Base-by-base conservation (phyloP, 2,113 vertebrate genomes). In the Syngnathus floridae region DNA sequence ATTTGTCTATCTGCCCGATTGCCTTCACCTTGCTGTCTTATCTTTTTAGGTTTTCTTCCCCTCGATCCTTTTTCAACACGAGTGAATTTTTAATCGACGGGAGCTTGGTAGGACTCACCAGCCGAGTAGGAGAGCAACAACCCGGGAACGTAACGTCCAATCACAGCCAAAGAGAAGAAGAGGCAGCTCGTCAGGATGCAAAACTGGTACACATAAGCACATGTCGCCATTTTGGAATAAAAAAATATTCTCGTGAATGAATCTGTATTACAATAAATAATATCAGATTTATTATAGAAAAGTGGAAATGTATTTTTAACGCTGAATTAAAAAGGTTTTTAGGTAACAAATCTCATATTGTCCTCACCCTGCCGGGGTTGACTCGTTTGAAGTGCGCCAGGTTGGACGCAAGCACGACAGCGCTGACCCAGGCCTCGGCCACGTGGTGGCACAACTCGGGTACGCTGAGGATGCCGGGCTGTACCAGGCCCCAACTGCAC, bases 401-500 rank as follows among this genome's bases (percentile, higher is more conserved):
- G 49, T 90, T 92, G 65, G 79, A 91, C 36, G 88, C 72, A 80
- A 95, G 91, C 71, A 85, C 87, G 60, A 82, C 84, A 58, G 60
- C 88, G 49, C 90, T 90, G 88, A 99, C 92, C 93, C 93, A 99
- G 72, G 87, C 89, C 87, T 97, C 95, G 61, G 95, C 95, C 59
- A 96, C 75, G 74, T 95, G 92, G 71, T 94, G 93, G 56, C 94
- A 95, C 74, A 99, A 89, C 79, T 98, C 95, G 5, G 95, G 95
- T 45, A 98, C 92, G 22, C 94, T 95, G 1, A 97, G 90, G 66
- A 95, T 84, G 71, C 85, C 93, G 43, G 97, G 96, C 85, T 98
- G 95, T 78, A 96, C 93, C 2, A 95, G 91, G 63, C 94, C 95
- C 95, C 95, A 97, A 81, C 95, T 98, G 36, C 10, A 82, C 1